Conservation (phyloP, 1,140 invertebrate species). For the Leptinotarsa defecta region DNA sequence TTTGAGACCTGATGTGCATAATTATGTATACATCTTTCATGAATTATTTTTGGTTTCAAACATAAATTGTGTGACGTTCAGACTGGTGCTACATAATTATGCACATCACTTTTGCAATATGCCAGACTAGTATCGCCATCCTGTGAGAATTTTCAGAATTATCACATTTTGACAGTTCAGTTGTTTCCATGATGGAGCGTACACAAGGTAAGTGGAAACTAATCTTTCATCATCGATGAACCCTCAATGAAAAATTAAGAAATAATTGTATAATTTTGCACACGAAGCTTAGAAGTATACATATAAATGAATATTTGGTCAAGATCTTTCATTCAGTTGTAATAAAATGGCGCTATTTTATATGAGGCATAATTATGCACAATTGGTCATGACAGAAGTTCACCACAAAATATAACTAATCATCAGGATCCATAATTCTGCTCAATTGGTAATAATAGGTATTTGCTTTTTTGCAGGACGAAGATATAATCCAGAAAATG, state of each 20-base stretch:
- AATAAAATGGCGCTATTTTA: constrained; percentile 14
- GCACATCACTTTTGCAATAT: constrained; percentile 5
- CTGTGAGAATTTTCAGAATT: constrained; percentile 8
- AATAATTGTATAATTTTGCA: constrained; percentile 3
- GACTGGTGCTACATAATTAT: constrained; percentile 1
- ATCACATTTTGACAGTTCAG: not conserved
- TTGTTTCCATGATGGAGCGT: not conserved
- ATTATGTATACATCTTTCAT: no score
- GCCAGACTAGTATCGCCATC: constrained; percentile 4
- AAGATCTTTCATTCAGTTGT: not conserved
- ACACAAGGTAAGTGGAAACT: no score
- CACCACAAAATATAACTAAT: no score
- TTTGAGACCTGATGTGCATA: no score
- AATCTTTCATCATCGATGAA: no score
- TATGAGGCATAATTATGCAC: constrained; percentile 18
- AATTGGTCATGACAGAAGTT: constrained; percentile 12
- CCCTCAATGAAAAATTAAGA: constrained; percentile 4
- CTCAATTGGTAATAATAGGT: not conserved
- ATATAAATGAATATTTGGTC: constrained; percentile 9
- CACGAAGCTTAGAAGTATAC: constrained; percentile 4
- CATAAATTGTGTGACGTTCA: not conserved
- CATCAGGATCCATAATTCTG: not conserved
- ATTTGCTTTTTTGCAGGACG: constrained; percentile 13
- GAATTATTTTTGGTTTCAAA: not conserved
- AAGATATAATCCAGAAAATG: constrained; percentile 20